These are phyloP conservation scores for Zapus hudsonius DNA, from an alignment of 2,113 vertebrate species.

Conservation along the genomic window DNA sequence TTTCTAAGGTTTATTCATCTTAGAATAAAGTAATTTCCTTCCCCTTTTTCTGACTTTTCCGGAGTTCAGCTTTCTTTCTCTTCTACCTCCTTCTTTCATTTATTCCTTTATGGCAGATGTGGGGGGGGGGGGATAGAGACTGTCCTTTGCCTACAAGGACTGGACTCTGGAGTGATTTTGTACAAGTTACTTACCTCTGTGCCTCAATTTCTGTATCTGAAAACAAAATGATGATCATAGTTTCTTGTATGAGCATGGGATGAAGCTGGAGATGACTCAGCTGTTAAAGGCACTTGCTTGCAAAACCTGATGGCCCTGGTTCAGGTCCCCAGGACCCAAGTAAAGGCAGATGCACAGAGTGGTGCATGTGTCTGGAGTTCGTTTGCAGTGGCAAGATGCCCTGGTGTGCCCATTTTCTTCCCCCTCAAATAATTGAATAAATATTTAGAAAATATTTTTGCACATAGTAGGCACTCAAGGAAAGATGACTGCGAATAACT, in stretches of 20 bases:
- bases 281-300: no score
- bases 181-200: not conserved
- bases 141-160: not conserved
- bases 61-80: conserved; percentile 73
- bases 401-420: no score
- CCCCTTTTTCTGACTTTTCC: conserved; percentile 52
- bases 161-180: not conserved
- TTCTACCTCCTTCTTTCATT: conserved; percentile 64
- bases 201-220: conserved; percentile 45
- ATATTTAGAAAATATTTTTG: not conserved
- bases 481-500: conserved; percentile 7
- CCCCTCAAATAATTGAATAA: no score
- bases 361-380: no score
- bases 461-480: not conserved
- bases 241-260: no score
- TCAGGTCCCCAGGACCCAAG: no score
- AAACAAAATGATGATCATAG: not conserved
- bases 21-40: conserved; percentile 61
- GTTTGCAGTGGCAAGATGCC: no score
- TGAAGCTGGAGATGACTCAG: no score
- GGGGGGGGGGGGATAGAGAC: not conserved
- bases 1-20: conserved; percentile 54
- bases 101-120: conserved; percentile 52
- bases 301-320: no score
- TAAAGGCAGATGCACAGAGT: no score